phyloP scores from a whole-genome alignment of 2,888 invertebrate species.

The Leptinotarsa juncta region DNA sequence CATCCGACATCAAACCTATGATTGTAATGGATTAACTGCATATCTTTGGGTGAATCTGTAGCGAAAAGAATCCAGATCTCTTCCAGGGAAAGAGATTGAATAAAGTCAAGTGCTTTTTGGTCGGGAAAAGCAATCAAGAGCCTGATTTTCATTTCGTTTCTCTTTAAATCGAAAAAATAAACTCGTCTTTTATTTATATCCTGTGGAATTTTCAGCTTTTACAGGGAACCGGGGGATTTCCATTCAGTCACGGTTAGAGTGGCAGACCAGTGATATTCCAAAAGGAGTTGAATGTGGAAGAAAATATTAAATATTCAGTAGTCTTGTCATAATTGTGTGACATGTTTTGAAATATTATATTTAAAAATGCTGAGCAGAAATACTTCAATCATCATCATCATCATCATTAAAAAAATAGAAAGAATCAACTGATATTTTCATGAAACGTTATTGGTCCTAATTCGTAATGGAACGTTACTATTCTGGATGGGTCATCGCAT shows the following conservation, averaged over 20 bases:
- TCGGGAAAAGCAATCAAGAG: slow-evolving; percentile 47
- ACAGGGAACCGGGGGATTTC: background rate
- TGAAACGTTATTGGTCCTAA: no score
- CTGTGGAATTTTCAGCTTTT: background rate
- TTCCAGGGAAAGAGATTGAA: slow-evolving; percentile 49
- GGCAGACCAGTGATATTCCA: background rate
- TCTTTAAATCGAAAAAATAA: slow-evolving; percentile 14
- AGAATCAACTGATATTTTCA: no score
- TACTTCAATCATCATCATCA: no score
- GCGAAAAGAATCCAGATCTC: slow-evolving; percentile 44
- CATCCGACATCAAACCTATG: slow-evolving; percentile 49
- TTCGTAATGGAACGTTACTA: no score
- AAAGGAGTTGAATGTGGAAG: background rate
- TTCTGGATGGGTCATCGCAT: no score
- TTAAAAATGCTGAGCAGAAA: no score
- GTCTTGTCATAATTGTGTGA: no score
- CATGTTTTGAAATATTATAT: no score
- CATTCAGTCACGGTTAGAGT: background rate
- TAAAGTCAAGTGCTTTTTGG: slow-evolving; percentile 42
- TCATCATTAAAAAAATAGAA: no score
- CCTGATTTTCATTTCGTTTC: slow-evolving; percentile 28
- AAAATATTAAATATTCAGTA: background rate
- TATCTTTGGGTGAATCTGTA: slow-evolving; percentile 51
- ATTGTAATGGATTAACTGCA: slow-evolving; percentile 56
- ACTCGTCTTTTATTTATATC: slow-evolving; percentile 15